A percentile compares a stretch with the other conserved stretches of the same genome.
phyloP scores from a whole-genome alignment of 2,888 invertebrate genomes.

The Campoplex capitator region DNA sequence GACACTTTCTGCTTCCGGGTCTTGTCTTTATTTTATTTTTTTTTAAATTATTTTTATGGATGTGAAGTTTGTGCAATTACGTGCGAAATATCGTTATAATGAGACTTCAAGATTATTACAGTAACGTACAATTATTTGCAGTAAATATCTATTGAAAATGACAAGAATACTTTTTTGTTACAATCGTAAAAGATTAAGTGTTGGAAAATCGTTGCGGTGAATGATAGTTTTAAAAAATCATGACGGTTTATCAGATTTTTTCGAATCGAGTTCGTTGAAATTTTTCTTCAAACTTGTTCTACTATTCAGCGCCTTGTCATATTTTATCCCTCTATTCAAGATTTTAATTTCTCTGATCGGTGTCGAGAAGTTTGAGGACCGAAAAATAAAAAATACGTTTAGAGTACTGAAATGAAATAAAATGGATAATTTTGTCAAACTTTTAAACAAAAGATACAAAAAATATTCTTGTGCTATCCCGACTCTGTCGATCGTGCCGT shows the following conservation, averaged over 20 bases:
- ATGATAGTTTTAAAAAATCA: neutral
- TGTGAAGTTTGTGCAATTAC: neutral
- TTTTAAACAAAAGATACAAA: slow-evolving; percentile 27
- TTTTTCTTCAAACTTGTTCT: neutral
- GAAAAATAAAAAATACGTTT: neutral
- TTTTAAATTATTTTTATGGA: neutral
- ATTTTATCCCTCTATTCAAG: neutral
- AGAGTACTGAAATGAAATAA: neutral
- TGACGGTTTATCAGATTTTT: neutral
- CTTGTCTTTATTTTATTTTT: neutral
- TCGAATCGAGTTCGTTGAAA: neutral
- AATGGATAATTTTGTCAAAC: neutral
- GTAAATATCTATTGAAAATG: neutral
- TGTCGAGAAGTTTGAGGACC: neutral
- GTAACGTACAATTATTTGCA: neutral
- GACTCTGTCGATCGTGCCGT: neutral
- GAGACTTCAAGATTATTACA: neutral
- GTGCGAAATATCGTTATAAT: neutral
- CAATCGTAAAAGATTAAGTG: neutral
- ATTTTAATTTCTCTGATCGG: neutral
- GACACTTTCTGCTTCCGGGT: slow-evolving; percentile 4
- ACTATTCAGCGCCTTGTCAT: neutral
- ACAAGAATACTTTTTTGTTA: neutral
- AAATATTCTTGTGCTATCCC: neutral
- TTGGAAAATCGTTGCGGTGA: neutral